Evolutionary conservation across 1,140 invertebrate genomes (phyloP).

Genomic region (Eurytemora carolleeae): DNA sequence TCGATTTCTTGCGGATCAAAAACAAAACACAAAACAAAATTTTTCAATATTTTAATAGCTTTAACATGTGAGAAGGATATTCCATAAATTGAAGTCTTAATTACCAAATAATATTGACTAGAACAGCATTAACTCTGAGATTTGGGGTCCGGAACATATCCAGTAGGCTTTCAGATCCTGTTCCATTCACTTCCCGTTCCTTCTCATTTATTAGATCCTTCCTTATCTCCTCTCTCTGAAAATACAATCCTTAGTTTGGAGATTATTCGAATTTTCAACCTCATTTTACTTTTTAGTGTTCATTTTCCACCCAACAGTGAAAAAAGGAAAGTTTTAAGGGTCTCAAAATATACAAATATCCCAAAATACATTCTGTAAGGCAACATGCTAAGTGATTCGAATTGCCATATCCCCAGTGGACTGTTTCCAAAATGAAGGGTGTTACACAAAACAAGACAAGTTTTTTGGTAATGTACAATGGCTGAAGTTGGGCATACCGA

Average conservation of each 20-base stretch:
- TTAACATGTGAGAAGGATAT: not conserved
- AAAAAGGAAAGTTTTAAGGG: too few relatives aligned
- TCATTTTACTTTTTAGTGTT: not conserved
- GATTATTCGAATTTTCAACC: not conserved
- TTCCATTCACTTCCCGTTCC: not conserved
- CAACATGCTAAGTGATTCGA: too few relatives aligned
- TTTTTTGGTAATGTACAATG: not conserved
- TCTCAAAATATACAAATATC: too few relatives aligned
- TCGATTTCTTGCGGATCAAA: too few relatives aligned
- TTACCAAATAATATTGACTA: constrained; percentile 22
- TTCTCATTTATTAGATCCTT: not conserved
- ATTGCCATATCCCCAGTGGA: too few relatives aligned
- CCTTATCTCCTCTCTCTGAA: not conserved
- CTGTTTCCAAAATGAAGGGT: too few relatives aligned
- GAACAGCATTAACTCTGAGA: constrained; percentile 21
- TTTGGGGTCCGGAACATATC: constrained; percentile 21
- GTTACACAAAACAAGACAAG: not conserved
- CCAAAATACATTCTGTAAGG: too few relatives aligned
- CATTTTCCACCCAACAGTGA: too few relatives aligned
- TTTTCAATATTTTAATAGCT: not conserved
- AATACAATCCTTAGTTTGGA: not conserved
- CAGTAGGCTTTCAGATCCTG: not conserved
- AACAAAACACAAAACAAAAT: too few relatives aligned
- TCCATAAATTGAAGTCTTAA: not conserved
- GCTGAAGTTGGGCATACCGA: too few relatives aligned